Conservation (phyloP, 2,888 invertebrate genomes). For the Caenorhabditis sulstoni region DNA sequence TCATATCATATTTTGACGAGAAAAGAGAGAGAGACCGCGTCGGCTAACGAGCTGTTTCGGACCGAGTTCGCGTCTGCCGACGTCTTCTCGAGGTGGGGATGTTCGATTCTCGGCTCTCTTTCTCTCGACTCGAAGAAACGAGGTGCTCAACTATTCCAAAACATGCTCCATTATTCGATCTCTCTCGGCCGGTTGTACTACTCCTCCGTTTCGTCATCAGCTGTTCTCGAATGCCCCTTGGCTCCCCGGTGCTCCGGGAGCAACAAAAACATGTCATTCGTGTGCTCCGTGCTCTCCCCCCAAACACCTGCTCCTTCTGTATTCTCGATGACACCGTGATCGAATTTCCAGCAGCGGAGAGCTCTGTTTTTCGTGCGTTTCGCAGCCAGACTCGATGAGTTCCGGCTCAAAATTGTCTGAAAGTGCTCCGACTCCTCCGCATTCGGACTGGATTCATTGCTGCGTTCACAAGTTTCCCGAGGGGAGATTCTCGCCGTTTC, state of each 20-base stretch:
- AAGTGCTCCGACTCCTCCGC: not conserved
- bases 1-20: not conserved
- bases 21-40: not conserved
- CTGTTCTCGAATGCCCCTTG: slow-evolving; percentile 54
- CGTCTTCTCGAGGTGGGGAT: too few relatives aligned
- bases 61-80: slow-evolving; percentile 26
- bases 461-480: too few relatives aligned
- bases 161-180: not conserved
- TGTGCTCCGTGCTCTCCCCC: slow-evolving; percentile 22
- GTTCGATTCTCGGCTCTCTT: too few relatives aligned
- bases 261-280: slow-evolving; percentile 49
- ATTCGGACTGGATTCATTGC: not conserved
- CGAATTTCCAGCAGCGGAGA: slow-evolving; percentile 25
- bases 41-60: slow-evolving; percentile 7
- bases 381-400: not conserved
- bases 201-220: slow-evolving; percentile 25
- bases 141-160: not conserved
- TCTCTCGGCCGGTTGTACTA: too few relatives aligned
- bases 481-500: too few relatives aligned
- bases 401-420: not conserved
- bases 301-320: slow-evolving; percentile 25
- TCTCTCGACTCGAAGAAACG: too few relatives aligned
- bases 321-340: slow-evolving; percentile 38
- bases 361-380: slow-evolving; percentile 17
- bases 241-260: slow-evolving; percentile 23